Percentiles rank a stretch among this genome's conserved stretches.
phyloP scores from a whole-genome alignment of 1,140 invertebrate genomes.

The Choristoneura fumiferana region DNA sequence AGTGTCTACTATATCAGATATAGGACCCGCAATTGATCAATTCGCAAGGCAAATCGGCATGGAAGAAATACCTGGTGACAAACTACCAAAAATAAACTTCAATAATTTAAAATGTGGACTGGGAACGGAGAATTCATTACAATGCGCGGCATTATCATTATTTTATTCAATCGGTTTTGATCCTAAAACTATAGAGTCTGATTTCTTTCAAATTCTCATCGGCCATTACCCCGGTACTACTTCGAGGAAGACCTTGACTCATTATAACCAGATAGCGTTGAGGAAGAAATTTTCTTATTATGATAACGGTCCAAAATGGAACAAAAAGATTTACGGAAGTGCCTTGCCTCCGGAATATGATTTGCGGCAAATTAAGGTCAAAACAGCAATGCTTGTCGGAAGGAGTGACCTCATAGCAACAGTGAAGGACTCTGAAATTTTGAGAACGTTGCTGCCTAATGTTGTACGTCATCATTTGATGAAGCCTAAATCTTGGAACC shows the following conservation, averaged over 20 bases:
- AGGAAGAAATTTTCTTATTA: not conserved
- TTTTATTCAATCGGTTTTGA: not conserved
- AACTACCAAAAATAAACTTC: constrained; percentile 1
- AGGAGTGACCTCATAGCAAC: not conserved
- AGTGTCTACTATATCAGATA: not conserved
- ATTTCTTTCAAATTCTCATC: not conserved
- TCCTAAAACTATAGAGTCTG: constrained; percentile 1
- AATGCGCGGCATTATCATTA: not conserved
- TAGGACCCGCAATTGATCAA: constrained; percentile 2
- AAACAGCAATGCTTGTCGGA: constrained; percentile 1
- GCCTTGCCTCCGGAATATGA: not conserved
- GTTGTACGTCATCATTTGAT: not conserved
- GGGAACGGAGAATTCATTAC: not conserved
- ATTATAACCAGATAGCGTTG: constrained; percentile 4
- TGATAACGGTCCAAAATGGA: not conserved
- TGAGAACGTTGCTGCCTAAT: not conserved
- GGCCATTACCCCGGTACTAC: not conserved
- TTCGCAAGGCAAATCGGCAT: not conserved
- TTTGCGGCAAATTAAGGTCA: not conserved
- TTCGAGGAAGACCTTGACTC: not conserved
- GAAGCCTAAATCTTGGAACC: constrained; percentile 6
- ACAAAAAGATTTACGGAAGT: not conserved
- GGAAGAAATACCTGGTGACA: constrained; percentile 12
- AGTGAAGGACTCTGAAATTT: not conserved
- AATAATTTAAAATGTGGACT: not conserved